Percentiles rank a stretch among this genome's conserved stretches.
These are phyloP conservation scores for Eufriesea mexicana DNA, from an alignment of 1,140 invertebrate species.

Conservation along the genomic window DNA sequence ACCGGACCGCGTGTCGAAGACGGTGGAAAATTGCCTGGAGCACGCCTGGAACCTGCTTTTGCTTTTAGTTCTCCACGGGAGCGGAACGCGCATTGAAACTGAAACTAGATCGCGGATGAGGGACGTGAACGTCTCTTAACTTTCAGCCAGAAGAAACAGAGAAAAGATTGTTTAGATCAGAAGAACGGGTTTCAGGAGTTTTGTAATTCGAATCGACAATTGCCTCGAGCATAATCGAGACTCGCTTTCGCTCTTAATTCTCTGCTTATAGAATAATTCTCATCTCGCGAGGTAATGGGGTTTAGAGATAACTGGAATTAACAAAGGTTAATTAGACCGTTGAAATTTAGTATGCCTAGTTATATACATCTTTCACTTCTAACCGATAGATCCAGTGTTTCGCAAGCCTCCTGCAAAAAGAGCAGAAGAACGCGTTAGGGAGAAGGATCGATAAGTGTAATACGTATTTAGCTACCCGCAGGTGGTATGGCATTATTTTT, in stretches of 20 bases:
- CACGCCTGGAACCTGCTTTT: not conserved
- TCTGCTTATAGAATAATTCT: not conserved
- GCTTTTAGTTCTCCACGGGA: not conserved
- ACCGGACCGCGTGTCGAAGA: constrained; percentile 30
- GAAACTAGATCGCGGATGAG: not conserved
- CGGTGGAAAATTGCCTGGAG: constrained; percentile 2
- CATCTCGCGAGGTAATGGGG: no score
- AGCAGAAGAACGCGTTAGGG: not conserved
- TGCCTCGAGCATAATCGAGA: not conserved
- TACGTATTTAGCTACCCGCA: not conserved
- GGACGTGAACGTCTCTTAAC: not conserved
- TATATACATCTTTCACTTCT: not conserved
- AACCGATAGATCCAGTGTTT: not conserved
- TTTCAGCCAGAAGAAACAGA: not conserved
- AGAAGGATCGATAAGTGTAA: not conserved
- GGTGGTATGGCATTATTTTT: not conserved
- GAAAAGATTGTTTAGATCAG: not conserved
- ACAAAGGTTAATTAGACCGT: not conserved
- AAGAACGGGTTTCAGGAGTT: not conserved
- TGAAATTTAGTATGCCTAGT: not conserved
- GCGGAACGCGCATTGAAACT: not conserved
- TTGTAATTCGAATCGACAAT: constrained; percentile 1
- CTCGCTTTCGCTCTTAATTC: not conserved
- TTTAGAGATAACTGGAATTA: not conserved
- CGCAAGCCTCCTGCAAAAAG: not conserved